Evolutionary conservation across 1,140 invertebrate species (phyloP).

Genomic region (Drosophila kikkawai): DNA sequence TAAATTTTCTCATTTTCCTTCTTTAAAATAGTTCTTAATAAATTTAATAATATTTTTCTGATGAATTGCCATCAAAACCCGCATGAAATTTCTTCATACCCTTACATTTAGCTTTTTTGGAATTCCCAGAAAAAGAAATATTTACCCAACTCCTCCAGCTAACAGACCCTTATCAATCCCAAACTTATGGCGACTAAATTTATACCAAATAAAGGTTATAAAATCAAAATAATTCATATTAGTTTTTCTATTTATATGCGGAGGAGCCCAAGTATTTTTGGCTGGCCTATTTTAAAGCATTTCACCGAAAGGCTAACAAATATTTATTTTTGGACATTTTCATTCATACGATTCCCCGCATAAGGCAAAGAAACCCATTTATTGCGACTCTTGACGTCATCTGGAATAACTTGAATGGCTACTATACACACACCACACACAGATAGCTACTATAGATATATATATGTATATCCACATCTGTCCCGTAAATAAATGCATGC

Average conservation of each 20-base stretch:
- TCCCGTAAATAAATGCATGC: constrained; percentile 18
- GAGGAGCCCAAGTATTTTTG: not conserved
- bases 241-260: constrained; percentile 7
- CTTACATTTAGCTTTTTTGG: not conserved
- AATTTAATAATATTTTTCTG: not conserved
- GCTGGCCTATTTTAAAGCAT: constrained; percentile 9
- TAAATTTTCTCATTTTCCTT: too few relatives aligned
- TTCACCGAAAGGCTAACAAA: constrained; percentile 2
- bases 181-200: not conserved
- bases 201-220: constrained; percentile 5
- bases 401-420: constrained; percentile 19
- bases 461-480: constrained; percentile 7
- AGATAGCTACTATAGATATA: not conserved
- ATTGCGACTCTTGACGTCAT: constrained; percentile 42
- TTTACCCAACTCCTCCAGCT: not conserved
- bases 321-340: constrained; percentile 37
- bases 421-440: not conserved
- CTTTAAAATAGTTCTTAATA: not conserved
- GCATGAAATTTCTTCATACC: not conserved
- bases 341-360: constrained; percentile 21
- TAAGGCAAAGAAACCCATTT: constrained; percentile 40
- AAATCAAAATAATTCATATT: constrained; percentile 7
- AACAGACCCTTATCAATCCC: constrained; percentile 28
- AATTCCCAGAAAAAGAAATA: not conserved
- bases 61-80: not conserved